Conservation (phyloP, 1,140 invertebrate species). For the Calephelis virginiensis region DNA sequence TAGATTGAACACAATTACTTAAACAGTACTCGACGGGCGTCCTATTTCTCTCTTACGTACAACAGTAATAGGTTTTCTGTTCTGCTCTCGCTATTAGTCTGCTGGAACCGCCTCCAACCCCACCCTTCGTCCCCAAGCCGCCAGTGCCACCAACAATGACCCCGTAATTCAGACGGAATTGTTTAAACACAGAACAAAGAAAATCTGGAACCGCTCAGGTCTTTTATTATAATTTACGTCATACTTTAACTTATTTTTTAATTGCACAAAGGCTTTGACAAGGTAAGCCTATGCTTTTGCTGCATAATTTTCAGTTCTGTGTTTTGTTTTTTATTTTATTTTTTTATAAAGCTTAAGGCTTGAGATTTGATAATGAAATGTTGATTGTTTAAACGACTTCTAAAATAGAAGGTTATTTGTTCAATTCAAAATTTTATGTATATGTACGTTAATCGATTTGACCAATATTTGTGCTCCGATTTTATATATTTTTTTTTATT, state of each 20-base stretch:
- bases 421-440: too few relatives aligned
- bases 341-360: not conserved
- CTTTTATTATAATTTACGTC: slow-evolving; percentile 44
- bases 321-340: not conserved
- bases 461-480: too few relatives aligned
- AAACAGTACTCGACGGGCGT: slow-evolving; percentile 64
- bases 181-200: slow-evolving; percentile 71
- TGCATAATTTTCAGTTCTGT: not conserved
- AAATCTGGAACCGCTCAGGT: slow-evolving; percentile 59
- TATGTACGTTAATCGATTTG: too few relatives aligned
- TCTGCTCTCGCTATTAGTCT: slow-evolving; percentile 46
- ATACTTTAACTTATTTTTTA: slow-evolving; percentile 21
- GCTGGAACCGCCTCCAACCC: slow-evolving; percentile 41
- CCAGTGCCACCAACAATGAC: slow-evolving; percentile 74
- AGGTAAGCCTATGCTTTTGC: slow-evolving; percentile 2
- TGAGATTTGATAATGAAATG: too few relatives aligned
- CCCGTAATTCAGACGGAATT: slow-evolving; percentile 76
- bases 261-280: slow-evolving; percentile 11
- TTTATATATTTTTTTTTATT: too few relatives aligned
- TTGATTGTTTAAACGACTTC: too few relatives aligned
- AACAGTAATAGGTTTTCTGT: slow-evolving; percentile 67
- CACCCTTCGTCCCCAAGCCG: slow-evolving; percentile 47
- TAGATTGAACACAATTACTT: slow-evolving; percentile 71
- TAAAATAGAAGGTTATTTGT: too few relatives aligned
- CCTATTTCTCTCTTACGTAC: slow-evolving; percentile 68